Evolutionary conservation across 2,888 invertebrate genomes (phyloP), one percentile per base, ranked within the genome.

Genomic region (Chrysomela aeneicollis): DNA sequence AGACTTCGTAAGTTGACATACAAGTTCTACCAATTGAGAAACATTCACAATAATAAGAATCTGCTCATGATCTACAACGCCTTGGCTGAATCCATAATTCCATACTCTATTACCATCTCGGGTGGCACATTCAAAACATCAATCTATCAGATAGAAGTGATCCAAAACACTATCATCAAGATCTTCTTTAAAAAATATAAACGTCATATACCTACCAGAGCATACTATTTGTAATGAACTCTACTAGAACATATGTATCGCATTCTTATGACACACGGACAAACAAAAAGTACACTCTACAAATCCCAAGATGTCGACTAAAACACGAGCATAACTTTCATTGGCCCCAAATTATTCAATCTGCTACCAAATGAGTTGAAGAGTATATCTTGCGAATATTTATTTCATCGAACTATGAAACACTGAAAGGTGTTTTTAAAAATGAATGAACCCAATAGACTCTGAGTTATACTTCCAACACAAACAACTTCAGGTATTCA

Each of bases 271-370:
- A 42, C 42, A 42, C 42, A 42, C 42, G 42, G 42, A 42, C 42
- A 49, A 49, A 49, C 49, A 9, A 49, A 17, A n/a, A 49, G 42
- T 18, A 17, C 19, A 49, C 49, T 49, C 18, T 49, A 49, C 49
- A 49, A 49, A 49, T 18, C 49, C 15, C 15, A 17, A 49, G 18
- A 42, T 42, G 42, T 42, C n/a, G 42, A 42, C 42, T 42, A 6
- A 12, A 10, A 42, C 42, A 42, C 42, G 12, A 42, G 10, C 42
- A 42, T 15, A 42, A n/a, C n/a, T n/a, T n/a, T n/a, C n/a, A n/a
- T n/a, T n/a, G n/a, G n/a, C n/a, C n/a, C n/a, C n/a, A n/a, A n/a
- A n/a, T n/a, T n/a, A n/a, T n/a, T n/a, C n/a, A n/a, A n/a, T n/a
- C n/a, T n/a, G n/a, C n/a, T n/a, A n/a, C n/a, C n/a, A n/a, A n/a